These are phyloP conservation scores for Orbicella faveolata DNA, from an alignment of 64 coral and sea anemone genomes.

Conservation along the genomic window DNA sequence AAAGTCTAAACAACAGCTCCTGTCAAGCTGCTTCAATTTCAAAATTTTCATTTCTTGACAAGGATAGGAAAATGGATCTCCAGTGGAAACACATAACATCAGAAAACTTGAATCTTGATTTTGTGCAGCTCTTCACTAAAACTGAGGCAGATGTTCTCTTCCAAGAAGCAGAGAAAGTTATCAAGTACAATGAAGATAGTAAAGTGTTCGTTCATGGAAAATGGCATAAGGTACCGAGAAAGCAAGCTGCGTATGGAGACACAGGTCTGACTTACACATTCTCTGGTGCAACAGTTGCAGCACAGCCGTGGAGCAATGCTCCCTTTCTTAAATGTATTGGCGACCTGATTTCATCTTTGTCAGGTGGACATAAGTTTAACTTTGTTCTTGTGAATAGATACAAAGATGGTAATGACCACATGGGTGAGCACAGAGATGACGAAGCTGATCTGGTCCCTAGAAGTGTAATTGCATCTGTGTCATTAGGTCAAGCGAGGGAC, in stretches of 20 bases:
- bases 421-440: conserved; percentile 91
- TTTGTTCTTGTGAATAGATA: conserved; percentile 95
- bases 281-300: conserved; percentile 72
- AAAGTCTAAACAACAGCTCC: background rate
- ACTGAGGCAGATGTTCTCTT: conserved; percentile 69
- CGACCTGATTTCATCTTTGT: conserved; percentile 35
- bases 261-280: conserved; percentile 72
- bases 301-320: conserved; percentile 69
- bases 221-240: conserved; percentile 75
- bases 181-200: conserved; percentile 67
- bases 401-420: conserved; percentile 87
- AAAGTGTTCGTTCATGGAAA: conserved; percentile 83
- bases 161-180: conserved; percentile 62
- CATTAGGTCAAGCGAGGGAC: conserved; percentile 79
- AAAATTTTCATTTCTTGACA: conserved; percentile 12
- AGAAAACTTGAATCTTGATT: conserved; percentile 81
- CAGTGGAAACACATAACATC: conserved; percentile 72
- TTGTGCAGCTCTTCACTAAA: conserved; percentile 69
- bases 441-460: conserved; percentile 65
- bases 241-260: conserved; percentile 87
- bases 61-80: conserved; percentile 21
- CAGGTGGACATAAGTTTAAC: conserved; percentile 66
- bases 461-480: conserved; percentile 79
- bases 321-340: conserved; percentile 58
- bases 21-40: background rate